Percentiles rank a stretch among this genome's conserved stretches.
These are phyloP conservation scores for Diorhabda elongata DNA, from an alignment of 1,140 invertebrate genomes.

Conservation along the genomic window DNA sequence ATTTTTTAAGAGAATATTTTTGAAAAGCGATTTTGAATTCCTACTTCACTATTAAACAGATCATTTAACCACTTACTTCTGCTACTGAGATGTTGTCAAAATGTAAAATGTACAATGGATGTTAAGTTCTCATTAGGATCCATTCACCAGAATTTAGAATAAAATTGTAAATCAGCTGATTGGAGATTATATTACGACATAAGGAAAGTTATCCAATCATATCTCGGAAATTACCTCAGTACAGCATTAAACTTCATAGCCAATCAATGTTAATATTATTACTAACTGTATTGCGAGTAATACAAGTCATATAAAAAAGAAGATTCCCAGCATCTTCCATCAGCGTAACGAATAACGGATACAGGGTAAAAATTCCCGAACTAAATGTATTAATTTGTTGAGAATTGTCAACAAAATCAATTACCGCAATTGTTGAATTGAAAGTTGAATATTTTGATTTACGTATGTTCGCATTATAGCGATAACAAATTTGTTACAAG, in stretches of 20 bases:
- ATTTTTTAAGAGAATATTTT: not conserved
- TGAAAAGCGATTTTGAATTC: not conserved
- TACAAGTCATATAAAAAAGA: not conserved
- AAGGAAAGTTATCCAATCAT: too few species aligned
- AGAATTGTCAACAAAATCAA: too few species aligned
- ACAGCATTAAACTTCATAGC: not conserved
- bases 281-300: not conserved
- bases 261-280: not conserved
- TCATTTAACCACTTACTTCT: not conserved
- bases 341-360: too few species aligned
- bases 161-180: too few species aligned
- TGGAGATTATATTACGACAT: too few species aligned
- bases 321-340: too few species aligned
- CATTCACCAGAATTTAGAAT: not conserved
- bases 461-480: too few species aligned
- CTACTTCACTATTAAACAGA: constrained; percentile 1
- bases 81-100: not conserved
- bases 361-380: too few species aligned
- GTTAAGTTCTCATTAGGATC: not conserved
- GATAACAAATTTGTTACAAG: too few species aligned
- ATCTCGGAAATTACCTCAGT: not conserved
- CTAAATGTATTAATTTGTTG: too few species aligned
- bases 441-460: too few species aligned
- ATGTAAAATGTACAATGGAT: not conserved
- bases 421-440: too few species aligned